Base-by-base conservation (phyloP, 2,797 vertebrate genomes). In the Meda fulgida region DNA sequence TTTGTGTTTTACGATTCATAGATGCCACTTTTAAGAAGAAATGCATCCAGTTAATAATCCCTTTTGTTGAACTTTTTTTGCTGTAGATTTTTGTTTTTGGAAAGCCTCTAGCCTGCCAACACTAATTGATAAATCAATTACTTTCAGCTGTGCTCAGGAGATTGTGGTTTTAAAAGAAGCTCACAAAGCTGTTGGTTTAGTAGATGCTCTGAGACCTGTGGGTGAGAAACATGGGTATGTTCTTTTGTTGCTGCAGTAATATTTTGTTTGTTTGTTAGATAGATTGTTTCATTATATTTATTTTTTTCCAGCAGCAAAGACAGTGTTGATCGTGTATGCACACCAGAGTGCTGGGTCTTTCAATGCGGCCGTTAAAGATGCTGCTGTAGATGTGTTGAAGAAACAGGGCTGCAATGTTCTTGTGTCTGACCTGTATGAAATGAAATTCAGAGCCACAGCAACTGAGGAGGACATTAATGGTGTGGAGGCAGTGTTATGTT, bases 311-410 rank as follows among this genome's bases (percentile, higher is more conserved):
- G 75, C 66, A 94, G 95, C 88, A 1, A 96, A 92, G 87, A 96
- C 94, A 8, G 95, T 96, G 16, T 91, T 97, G 87, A 95, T 97
- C 2, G 92, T 98, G 43, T 97, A 95, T 0, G 96, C 96, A 0
- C 96, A 97, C 84, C 96, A 97, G 89, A 97, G 96, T 70, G 87
- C 92, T 34, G 90, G 80, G 13, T 97, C 97, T 51, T 95, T 98
- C 84, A 97, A 93, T 0, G 94, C 95, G 1, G 94, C 96, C 2
- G 90, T 95, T 80, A 94, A 96, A 94, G 90, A 91, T 0, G 86
- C 89, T 67, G 94, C 96, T 0, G 94, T 96, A 36, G 93, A 96
- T 1, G 93, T 92, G 5, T 16, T 97, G 73, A 91, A 86, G 34
- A 90, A 87, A 70, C 93, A 96, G 90, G 96, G 94, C 84, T 97